Conservation (phyloP, 64 coral and sea anemone genomes). For the Acropora tenuis region DNA sequence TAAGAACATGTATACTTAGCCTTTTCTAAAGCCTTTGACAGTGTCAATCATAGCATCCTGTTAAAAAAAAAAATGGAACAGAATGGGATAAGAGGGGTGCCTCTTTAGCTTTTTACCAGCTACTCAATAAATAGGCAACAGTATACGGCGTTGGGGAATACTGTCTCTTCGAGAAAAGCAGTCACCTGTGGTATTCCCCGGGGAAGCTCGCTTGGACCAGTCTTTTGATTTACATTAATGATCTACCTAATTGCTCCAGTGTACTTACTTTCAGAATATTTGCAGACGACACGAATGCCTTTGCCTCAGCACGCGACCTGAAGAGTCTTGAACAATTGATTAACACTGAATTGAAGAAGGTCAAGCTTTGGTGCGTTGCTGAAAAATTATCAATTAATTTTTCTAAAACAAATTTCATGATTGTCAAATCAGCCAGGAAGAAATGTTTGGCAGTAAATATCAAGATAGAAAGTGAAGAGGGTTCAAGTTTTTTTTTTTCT, state of each 20-base stretch:
- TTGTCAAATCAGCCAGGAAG: constrained; percentile 15
- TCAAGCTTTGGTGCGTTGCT: background rate
- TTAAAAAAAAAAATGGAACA: constrained; percentile 21
- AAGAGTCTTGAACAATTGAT: background rate
- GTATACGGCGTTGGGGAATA: constrained; percentile 5
- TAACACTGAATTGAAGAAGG: background rate
- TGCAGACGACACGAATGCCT: constrained; percentile 16
- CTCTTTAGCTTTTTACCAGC: constrained; percentile 29
- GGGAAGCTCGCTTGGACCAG: background rate
- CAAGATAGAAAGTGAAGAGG: background rate
- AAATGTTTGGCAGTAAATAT: background rate
- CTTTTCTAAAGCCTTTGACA: constrained; percentile 50
- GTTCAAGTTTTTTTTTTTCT: background rate
- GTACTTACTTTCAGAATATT: constrained; percentile 1
- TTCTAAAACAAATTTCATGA: constrained; percentile 29
- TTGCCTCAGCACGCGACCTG: background rate
- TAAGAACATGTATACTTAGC: constrained; percentile 30
- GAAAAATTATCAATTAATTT: constrained; percentile 29
- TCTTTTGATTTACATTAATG: constrained; percentile 2
- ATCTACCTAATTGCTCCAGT: background rate
- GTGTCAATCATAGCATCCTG: constrained; percentile 34
- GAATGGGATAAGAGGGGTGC: constrained; percentile 20
- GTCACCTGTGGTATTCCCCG: constrained; percentile 46
- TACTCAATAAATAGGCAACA: constrained; percentile 44
- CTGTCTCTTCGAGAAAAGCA: background rate